Evolutionary conservation across 2,113 vertebrate species (phyloP), one percentile per base, ranked within the genome.

Genomic region (Brachyhypopomus occidentalis): DNA sequence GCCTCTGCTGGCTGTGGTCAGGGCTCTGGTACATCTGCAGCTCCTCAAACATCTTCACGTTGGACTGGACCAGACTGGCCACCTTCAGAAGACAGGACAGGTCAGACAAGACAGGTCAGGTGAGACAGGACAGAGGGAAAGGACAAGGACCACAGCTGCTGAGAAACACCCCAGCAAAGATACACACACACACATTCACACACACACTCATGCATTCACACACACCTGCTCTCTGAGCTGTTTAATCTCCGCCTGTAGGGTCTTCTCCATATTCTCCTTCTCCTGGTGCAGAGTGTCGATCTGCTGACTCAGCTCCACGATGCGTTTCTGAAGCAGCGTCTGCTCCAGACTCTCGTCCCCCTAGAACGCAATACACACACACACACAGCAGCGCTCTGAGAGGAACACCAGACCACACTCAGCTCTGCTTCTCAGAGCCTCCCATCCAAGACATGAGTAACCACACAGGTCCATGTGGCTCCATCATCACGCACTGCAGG

Each of bases 31-130:
- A 87, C 38, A 82, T 38, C 72, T 81, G 86, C 41, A 89, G 87
- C 69, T 90, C 85, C 58, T 90, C 88, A n/a, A 86, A 86, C 85
- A 89, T 86, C 41, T 77, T 79, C 25, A 89, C 67, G 59, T 88
- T 84, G 2, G 84, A 81, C 63, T 89, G 86, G 38, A 88, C 85
- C 60, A 87, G 12, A 75, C 74, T 71, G 56, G 83, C 86, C 60
- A 87, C 73, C 81, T 89, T 73, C 27, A 63, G 5, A 58, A n/a
- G 12, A 34, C 14, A 63, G 66, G 67, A 12, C 36, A n/a, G 58
- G 1, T 30, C 30, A 30, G 30, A 30, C 30, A 30, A 3, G 30
- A 30, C 30, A 30, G 30, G 30, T 30, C 58, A 22, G n/a, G 19
- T 8, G 4, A 62, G 23, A 11, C n/a, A 0, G 14, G 14, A 38